Base-by-base conservation (phyloP, 2,888 invertebrate species). In the Lasioglossum marginatum region DNA sequence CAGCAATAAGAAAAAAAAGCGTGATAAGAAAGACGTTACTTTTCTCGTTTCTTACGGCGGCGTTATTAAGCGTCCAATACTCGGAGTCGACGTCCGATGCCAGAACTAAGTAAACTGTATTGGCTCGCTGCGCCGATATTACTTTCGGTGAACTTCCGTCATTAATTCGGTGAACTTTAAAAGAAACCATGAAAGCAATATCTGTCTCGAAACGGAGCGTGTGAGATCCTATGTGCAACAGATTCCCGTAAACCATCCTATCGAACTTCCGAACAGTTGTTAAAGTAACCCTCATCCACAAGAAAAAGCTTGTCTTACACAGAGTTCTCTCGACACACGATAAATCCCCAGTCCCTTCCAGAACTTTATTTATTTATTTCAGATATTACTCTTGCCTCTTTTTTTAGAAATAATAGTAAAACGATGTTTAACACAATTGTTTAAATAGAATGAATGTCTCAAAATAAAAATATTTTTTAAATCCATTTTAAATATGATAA, bases 161-260 rank as follows among this genome's bases (percentile, higher is more conserved):
- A 89, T 90, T 90, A 90, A 90, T 88, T 87, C 85, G 77, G 72
- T 70, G 75, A 82, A 87, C 86, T 90, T 88, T 85, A 82, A 86
- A 89, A 81, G 87, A 73, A 86, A 87, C 78, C 77, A 52, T 27
- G 68, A 79, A 83, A 72, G 82, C 85, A 87, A 90, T 88, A 90
- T 88, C 85, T 85, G 84, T 88, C 83, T 85, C 63, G 76, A 77
- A 79, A 66, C 81, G 76, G 77, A 48, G 37, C 37, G 34, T 57
- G 48, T 45, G 70, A 12, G 52, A 43, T 19, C 40, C 27, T 66
- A 6, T 45, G 63, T 43, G 71, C 71, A 86, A 84, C 71, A 85
- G 77, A 81, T 85, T 74, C 43, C 52, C n/a, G 70, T 63, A 14
- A 77, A 60, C 43, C 48, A 70, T 71, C 57, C 16, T 43, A 23